A percentile compares a stretch with the other conserved stretches of the same genome.
These are phyloP conservation scores for Eulemur coronatus DNA, from an alignment of 2,797 vertebrate genomes.

Conservation along the genomic window DNA sequence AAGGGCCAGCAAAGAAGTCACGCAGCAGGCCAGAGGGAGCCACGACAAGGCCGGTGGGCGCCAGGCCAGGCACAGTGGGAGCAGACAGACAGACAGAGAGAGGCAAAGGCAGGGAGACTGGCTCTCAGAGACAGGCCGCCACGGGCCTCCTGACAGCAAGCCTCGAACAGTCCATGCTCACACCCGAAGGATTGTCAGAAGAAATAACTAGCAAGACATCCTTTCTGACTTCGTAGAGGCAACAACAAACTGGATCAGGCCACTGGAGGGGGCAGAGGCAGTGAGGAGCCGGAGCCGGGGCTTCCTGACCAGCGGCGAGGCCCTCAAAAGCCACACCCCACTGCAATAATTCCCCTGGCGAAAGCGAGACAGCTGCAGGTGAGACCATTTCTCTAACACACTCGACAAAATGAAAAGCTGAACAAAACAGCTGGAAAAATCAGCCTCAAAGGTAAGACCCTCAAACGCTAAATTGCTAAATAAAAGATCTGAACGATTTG, in stretches of 20 bases:
- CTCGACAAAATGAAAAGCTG: neutral
- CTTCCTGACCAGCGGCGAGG: neutral
- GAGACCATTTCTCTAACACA: neutral
- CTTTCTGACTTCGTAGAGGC: neutral
- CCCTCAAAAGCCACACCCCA: neutral
- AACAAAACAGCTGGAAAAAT: conserved; percentile 17
- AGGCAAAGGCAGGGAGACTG: neutral
- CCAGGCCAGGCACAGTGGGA: neutral
- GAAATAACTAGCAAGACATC: neutral
- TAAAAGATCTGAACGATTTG: neutral
- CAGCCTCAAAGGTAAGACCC: neutral
- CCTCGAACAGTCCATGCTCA: neutral
- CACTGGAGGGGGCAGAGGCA: neutral
- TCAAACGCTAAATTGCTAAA: conserved; percentile 28
- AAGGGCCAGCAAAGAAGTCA: neutral
- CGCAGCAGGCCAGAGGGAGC: neutral
- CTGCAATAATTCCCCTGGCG: neutral
- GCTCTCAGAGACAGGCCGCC: neutral
- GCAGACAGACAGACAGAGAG: neutral
- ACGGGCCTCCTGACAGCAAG: neutral
- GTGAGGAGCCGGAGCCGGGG: neutral
- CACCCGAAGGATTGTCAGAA: neutral
- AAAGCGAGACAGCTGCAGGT: neutral
- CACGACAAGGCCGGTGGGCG: neutral
- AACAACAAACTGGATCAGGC: neutral